Evolutionary conservation across 2,797 vertebrate species (phyloP).

Genomic region (Eulemur albifrons): DNA sequence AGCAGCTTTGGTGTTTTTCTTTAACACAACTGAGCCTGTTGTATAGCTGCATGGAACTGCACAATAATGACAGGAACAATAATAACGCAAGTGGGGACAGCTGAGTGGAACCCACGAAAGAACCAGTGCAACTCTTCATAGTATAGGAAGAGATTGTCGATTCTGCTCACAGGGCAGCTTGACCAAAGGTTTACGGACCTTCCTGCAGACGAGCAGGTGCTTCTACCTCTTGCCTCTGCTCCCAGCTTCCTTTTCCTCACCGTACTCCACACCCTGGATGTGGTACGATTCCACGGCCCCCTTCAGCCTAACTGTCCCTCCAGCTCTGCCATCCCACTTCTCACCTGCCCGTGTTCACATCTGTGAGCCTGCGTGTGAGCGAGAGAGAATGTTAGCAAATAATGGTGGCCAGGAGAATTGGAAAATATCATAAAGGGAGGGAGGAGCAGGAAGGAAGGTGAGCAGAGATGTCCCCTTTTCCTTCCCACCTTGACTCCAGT

Average conservation of each 20-base stretch:
- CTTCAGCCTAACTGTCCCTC: neutral
- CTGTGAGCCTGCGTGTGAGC: accelerated
- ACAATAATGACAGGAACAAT: neutral
- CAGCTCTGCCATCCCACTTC: accelerated
- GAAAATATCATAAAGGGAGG: neutral
- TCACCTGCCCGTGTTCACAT: neutral
- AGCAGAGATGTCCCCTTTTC: neutral
- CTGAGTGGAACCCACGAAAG: neutral
- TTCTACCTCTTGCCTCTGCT: neutral
- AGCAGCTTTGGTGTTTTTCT: neutral
- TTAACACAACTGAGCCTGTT: neutral
- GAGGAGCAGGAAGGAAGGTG: neutral
- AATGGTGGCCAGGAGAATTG: neutral
- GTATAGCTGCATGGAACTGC: neutral
- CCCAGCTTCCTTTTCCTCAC: too few relatives aligned
- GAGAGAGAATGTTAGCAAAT: neutral
- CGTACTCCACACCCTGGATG: accelerated
- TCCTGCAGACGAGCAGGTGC: neutral
- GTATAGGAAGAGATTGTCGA: neutral
- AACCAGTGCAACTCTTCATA: neutral
- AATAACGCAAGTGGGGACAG: neutral
- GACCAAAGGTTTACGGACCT: neutral
- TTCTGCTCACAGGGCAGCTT: neutral
- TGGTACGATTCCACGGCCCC: accelerated
- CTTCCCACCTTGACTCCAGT: accelerated